Evolutionary conservation across 2,113 vertebrate genomes (phyloP).

Genomic region (Chunga burmeisteri): DNA sequence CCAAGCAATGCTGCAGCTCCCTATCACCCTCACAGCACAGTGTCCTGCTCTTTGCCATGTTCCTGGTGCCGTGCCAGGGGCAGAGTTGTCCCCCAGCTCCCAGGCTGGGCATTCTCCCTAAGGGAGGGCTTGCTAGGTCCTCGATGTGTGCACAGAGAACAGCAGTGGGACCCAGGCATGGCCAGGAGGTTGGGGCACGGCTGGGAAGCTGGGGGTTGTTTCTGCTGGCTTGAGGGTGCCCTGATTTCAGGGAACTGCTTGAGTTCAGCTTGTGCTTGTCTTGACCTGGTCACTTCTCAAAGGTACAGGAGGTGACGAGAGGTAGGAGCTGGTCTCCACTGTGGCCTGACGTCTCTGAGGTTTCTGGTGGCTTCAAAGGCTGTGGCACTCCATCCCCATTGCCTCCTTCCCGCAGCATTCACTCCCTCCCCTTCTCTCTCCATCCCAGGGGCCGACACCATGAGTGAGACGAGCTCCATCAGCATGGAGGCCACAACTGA

Average conservation of each 20-base stretch:
- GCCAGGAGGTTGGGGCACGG: background rate
- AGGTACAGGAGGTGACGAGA: background rate
- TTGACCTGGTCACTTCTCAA: background rate
- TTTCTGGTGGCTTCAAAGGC: background rate
- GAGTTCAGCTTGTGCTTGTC: background rate
- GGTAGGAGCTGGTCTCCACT: background rate
- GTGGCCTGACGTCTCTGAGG: background rate
- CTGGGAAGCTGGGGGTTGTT: background rate
- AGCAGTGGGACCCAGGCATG: background rate
- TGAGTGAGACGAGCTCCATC: constrained; percentile 79
- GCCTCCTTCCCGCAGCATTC: background rate
- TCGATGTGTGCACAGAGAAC: accelerated
- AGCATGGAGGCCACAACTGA: constrained; percentile 83
- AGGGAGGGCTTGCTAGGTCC: background rate
- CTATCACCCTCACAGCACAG: no score
- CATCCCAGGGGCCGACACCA: constrained; percentile 66
- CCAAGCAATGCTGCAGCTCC: background rate
- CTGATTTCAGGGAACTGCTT: background rate
- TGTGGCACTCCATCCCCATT: background rate
- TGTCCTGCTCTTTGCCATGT: background rate
- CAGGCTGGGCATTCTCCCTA: background rate
- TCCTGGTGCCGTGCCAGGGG: background rate
- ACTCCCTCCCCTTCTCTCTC: constrained; percentile 18
- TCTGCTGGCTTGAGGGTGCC: background rate
- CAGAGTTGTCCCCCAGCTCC: background rate